These are phyloP conservation scores for Helogale parvula DNA, from an alignment of 2,113 vertebrate genomes.

Conservation along the genomic window DNA sequence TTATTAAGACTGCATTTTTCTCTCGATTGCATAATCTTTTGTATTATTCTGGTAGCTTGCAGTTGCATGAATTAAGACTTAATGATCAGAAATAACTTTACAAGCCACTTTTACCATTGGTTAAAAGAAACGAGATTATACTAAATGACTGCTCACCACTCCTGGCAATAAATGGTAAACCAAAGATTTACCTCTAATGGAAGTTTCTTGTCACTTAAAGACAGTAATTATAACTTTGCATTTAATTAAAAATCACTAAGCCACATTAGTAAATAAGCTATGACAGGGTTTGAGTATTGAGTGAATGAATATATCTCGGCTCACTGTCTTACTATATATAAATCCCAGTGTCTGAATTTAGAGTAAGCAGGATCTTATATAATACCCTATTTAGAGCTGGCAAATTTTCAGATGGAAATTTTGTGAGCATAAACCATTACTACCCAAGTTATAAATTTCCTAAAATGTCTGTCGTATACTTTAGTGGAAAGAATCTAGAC, in stretches of 20 bases:
- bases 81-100: background rate
- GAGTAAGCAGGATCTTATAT: background rate
- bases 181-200: background rate
- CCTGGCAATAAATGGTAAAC: background rate
- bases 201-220: background rate
- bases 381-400: background rate
- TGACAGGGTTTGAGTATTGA: background rate
- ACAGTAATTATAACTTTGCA: background rate
- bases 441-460: background rate
- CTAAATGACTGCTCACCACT: background rate
- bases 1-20: constrained; percentile 4
- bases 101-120: constrained; percentile 4
- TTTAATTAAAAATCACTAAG: constrained; percentile 40
- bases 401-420: constrained; percentile 43
- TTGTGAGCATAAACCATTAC: background rate
- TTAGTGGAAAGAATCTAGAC: background rate
- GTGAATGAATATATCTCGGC: background rate
- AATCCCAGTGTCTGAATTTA: background rate
- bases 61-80: background rate
- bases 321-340: background rate
- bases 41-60: background rate
- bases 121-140: background rate
- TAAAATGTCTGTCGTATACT: background rate
- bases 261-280: background rate
- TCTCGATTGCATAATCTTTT: background rate